Evolutionary conservation across 2,888 invertebrate species (phyloP).

Genomic region (Hypena proboscidalis): DNA sequence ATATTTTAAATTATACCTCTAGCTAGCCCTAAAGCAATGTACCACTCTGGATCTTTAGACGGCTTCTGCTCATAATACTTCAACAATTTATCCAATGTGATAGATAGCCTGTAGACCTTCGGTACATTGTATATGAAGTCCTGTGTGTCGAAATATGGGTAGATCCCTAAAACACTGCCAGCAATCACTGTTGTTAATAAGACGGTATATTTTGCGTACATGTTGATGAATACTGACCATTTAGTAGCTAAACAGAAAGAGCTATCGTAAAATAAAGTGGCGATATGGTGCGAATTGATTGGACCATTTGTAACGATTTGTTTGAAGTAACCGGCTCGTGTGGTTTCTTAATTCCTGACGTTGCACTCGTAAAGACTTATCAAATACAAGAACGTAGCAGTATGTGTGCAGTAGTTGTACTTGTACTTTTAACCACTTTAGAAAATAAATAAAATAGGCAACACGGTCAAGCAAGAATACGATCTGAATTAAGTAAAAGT

Average conservation of each 20-base stretch:
- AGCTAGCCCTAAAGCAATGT: slow-evolving; percentile 70
- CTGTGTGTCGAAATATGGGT: slow-evolving; percentile 80
- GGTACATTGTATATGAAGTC: slow-evolving; percentile 82
- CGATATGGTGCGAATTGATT: slow-evolving; percentile 67
- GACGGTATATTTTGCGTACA: slow-evolving; percentile 62
- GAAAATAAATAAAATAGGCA: no score
- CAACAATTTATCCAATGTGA: slow-evolving; percentile 72
- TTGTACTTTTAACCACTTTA: no score
- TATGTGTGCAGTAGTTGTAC: no score
- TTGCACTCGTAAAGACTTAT: no score
- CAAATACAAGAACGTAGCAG: no score
- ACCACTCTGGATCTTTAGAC: slow-evolving; percentile 81
- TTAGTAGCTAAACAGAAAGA: slow-evolving; percentile 47
- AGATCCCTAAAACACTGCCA: slow-evolving; percentile 56
- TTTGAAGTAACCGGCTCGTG: slow-evolving; percentile 32
- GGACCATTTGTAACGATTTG: slow-evolving; percentile 51
- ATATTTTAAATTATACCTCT: slow-evolving; percentile 74
- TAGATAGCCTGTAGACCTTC: slow-evolving; percentile 75
- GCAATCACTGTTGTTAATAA: slow-evolving; percentile 48
- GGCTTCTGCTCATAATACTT: slow-evolving; percentile 76
- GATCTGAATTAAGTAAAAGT: no score
- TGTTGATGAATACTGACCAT: slow-evolving; percentile 61
- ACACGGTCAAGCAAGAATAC: no score
- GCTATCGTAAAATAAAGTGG: slow-evolving; percentile 47
- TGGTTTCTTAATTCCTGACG: slow-evolving; percentile 6